These are phyloP conservation scores for Apostichopus californicus DNA, from an alignment of 35 echinoderm and acorn worm genomes.

Conservation along the genomic window DNA sequence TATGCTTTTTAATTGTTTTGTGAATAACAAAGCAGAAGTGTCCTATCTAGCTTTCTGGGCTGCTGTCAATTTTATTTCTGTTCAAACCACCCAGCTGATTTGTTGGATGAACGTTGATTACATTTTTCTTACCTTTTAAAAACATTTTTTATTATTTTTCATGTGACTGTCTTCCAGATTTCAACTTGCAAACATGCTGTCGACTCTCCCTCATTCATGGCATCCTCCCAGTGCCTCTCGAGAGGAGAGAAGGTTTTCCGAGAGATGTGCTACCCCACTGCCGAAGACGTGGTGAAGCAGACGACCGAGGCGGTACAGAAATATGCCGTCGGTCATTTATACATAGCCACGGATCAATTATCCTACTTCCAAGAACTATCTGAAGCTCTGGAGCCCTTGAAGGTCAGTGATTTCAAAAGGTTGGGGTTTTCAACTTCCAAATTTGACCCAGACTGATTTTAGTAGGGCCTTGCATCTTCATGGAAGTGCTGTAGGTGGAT, in stretches of 20 bases:
- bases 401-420: slow-evolving; percentile 38
- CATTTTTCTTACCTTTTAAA: no score
- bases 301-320: slow-evolving; percentile 67
- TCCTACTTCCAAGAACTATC: slow-evolving; percentile 70
- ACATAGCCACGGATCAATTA: slow-evolving; percentile 90
- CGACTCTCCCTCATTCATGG: slow-evolving; percentile 69
- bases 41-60: not conserved
- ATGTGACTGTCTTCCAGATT: slow-evolving; percentile 29
- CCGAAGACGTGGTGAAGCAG: slow-evolving; percentile 48
- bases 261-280: slow-evolving; percentile 79
- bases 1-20: not conserved
- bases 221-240: slow-evolving; percentile 82
- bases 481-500: no score
- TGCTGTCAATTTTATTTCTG: not conserved
- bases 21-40: not conserved
- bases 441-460: no score
- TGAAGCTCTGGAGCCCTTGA: slow-evolving; percentile 52
- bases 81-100: no score
- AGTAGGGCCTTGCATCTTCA: no score
- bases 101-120: no score
- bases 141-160: no score
- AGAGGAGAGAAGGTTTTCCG: slow-evolving; percentile 30
- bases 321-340: slow-evolving; percentile 78
- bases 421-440: no score
- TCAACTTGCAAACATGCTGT: slow-evolving; percentile 66